These are phyloP conservation scores for Liopterus haemorrhoidalis DNA, from an alignment of 2,888 invertebrate species.

Conservation along the genomic window DNA sequence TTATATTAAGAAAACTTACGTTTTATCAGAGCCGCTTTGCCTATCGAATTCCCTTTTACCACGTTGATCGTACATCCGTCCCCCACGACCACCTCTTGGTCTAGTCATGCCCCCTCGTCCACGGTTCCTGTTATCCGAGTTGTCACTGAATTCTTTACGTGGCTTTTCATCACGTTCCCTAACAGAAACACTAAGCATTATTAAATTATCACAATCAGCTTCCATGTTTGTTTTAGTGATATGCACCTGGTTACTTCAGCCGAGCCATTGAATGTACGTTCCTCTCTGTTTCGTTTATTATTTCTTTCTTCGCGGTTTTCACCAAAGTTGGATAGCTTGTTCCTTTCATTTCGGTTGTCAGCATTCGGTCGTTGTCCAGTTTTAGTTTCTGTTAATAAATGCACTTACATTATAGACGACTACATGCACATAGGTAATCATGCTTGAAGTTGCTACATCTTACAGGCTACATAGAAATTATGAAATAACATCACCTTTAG, in stretches of 20 bases:
- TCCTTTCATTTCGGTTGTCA: slow-evolving; percentile 42
- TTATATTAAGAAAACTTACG: slow-evolving; percentile 50
- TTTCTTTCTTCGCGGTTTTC: slow-evolving; percentile 69
- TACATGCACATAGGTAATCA: slow-evolving; percentile 7
- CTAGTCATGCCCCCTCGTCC: slow-evolving; percentile 40
- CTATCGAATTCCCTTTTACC: slow-evolving; percentile 92
- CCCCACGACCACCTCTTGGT: slow-evolving; percentile 46
- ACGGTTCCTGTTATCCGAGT: slow-evolving; percentile 36
- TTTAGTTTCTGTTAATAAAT: no score
- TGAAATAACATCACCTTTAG: slow-evolving; percentile 44
- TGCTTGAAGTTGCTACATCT: slow-evolving; percentile 11
- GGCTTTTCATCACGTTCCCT: slow-evolving; percentile 37
- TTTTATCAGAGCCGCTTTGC: slow-evolving; percentile 91
- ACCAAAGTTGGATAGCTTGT: slow-evolving; percentile 49
- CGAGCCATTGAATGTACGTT: slow-evolving; percentile 47
- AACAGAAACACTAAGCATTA: slow-evolving; percentile 2
- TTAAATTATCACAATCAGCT: slow-evolving; percentile 39
- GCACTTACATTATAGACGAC: not conserved
- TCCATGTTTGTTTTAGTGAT: slow-evolving; percentile 37
- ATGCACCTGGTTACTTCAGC: slow-evolving; percentile 42
- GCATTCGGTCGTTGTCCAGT: slow-evolving; percentile 35
- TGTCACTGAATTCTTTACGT: slow-evolving; percentile 31
- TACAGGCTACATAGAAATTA: no score
- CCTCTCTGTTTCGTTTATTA: slow-evolving; percentile 61
- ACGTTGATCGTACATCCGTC: slow-evolving; percentile 54